Evolutionary conservation across 2,797 vertebrate genomes (phyloP).

Genomic region (Intellagama lesueurii): DNA sequence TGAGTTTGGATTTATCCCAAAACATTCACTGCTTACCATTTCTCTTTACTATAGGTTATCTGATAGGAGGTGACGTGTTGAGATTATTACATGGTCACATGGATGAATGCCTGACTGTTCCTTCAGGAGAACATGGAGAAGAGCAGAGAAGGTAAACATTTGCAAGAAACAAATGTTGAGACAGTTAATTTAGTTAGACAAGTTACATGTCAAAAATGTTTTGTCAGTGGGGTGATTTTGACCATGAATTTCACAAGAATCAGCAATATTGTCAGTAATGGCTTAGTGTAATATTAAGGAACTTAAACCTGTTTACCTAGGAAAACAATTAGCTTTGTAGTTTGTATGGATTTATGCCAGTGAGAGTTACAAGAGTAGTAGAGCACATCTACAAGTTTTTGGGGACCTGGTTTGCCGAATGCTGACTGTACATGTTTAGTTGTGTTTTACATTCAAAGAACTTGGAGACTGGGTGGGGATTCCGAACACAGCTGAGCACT

Average conservation of each 20-base stretch:
- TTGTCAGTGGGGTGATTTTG: background rate
- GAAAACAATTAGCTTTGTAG: background rate
- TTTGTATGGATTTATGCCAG: background rate
- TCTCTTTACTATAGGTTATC: slow-evolving; percentile 82
- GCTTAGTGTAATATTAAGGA: background rate
- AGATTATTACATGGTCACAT: slow-evolving; percentile 94
- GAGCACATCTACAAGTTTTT: background rate
- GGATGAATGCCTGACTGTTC: slow-evolving; percentile 96
- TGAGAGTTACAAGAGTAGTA: background rate
- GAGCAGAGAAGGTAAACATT: slow-evolving; percentile 90
- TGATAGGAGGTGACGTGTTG: slow-evolving; percentile 94
- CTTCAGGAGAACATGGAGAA: slow-evolving; percentile 92
- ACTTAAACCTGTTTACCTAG: too few species aligned
- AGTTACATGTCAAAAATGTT: background rate
- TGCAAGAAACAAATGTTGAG: slow-evolving; percentile 3
- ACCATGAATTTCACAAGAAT: background rate
- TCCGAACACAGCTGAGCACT: background rate
- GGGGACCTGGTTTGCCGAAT: background rate
- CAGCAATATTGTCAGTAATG: background rate
- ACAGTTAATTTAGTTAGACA: background rate
- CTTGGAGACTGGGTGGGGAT: background rate
- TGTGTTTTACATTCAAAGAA: background rate
- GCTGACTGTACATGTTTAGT: background rate
- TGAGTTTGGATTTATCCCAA: background rate
- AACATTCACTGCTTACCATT: slow-evolving; percentile 16